phyloP scores from a whole-genome alignment of 2,888 invertebrate genomes.

The Euphydryas editha region DNA sequence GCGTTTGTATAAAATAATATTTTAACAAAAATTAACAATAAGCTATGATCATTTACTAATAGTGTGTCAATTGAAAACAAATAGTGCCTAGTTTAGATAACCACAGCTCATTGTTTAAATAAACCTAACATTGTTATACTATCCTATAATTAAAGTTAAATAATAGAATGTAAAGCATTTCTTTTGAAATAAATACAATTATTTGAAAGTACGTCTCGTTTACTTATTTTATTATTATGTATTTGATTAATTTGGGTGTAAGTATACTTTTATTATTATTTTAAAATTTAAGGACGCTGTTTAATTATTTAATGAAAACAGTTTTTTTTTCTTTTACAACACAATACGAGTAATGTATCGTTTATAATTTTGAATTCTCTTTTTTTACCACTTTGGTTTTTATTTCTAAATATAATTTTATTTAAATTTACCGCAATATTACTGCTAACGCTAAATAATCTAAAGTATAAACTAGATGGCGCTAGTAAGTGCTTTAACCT shows the following conservation, averaged over 20 bases:
- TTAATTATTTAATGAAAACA: too few relatives aligned
- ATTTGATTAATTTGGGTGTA: background rate
- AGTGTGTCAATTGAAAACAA: constrained; percentile 79
- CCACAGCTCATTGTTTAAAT: constrained; percentile 58
- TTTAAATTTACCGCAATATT: background rate
- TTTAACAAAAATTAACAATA: constrained; percentile 23
- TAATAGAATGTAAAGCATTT: constrained; percentile 57
- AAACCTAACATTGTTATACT: constrained; percentile 37
- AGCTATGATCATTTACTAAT: constrained; percentile 50
- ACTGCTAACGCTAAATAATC: background rate
- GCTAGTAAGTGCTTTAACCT: too few relatives aligned
- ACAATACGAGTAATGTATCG: too few relatives aligned
- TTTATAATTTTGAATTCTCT: too few relatives aligned
- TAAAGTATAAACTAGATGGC: constrained; percentile 2
- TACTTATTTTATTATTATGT: background rate
- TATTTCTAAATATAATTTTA: too few relatives aligned
- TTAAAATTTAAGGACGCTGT: too few relatives aligned
- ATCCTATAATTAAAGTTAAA: constrained; percentile 34
- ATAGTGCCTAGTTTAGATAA: constrained; percentile 79
- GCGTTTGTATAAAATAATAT: background rate
- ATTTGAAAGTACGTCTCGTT: constrained; percentile 42
- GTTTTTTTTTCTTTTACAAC: too few relatives aligned
- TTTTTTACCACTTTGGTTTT: too few relatives aligned
- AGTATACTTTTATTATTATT: background rate
- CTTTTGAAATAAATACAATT: constrained; percentile 59